Evolutionary conservation across 2,888 invertebrate genomes (phyloP).

Genomic region (Hirudinaria manillensis): DNA sequence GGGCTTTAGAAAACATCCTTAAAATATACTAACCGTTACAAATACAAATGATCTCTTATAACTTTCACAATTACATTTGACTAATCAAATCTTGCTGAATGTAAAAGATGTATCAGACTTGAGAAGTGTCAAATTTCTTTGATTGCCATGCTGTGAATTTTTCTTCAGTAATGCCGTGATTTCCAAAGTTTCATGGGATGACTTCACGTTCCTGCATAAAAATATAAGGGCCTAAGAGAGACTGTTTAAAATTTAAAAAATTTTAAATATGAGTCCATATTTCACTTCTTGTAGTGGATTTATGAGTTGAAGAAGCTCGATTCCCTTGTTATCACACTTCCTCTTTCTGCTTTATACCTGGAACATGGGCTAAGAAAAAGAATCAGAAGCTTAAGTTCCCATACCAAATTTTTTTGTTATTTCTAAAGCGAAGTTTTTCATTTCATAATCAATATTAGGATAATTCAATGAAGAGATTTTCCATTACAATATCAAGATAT

Average conservation of each 20-base stretch:
- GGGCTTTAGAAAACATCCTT: not conserved
- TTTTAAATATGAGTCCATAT: not conserved
- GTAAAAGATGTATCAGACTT: too few species aligned
- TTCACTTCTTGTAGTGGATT: not conserved
- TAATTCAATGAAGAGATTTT: too few species aligned
- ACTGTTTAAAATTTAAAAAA: not conserved
- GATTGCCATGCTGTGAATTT: not conserved
- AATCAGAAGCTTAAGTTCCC: too few species aligned
- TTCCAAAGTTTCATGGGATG: conserved; percentile 3
- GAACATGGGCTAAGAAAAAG: too few species aligned
- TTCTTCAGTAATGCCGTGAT: not conserved
- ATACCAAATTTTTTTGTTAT: too few species aligned
- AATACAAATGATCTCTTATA: too few species aligned
- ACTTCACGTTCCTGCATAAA: not conserved
- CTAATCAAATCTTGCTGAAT: too few species aligned
- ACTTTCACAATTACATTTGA: too few species aligned
- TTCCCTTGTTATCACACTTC: conserved; percentile 6
- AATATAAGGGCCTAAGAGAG: not conserved
- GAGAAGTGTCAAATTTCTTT: not conserved
- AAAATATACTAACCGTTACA: not conserved
- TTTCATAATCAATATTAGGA: too few species aligned
- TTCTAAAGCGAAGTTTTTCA: too few species aligned
- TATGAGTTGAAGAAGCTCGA: not conserved
- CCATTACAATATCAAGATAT: too few species aligned
- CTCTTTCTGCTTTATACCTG: conserved; percentile 9